Base-by-base conservation (phyloP, 1,140 invertebrate species). In the Chironomus striatipennis region DNA sequence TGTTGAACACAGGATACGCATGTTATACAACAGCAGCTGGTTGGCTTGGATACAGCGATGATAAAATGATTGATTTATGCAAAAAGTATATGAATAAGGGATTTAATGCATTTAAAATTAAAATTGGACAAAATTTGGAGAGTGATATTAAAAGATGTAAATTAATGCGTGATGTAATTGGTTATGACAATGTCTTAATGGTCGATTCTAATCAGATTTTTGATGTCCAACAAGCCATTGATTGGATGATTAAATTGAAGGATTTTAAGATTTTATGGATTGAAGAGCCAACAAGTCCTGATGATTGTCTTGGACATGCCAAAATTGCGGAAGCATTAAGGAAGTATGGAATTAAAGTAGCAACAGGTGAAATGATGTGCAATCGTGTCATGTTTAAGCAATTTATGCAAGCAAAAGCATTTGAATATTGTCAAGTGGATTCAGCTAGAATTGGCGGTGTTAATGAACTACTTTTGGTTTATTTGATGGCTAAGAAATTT, bases 361-460 rank as follows among this genome's bases (percentile, higher is more conserved):
- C 95, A 0, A 94, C 92, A 4, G 95, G 95, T 10, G 95, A 97
- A 84, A 92, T 94, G 88, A 96, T 93, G 80, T 91, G 91, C 6
- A 97, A 97, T 83, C 84, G 94, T 75, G 89, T 97, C 0, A 91
- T 97, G 83, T 97, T 97, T 84, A 97, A 97, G 80, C 95, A 97
- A 85, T 90, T 97, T 76, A 80, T 97, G 10, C 90, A 93, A 82
- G 85, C 88, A 0, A 86, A 87, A 17, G 93, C 90, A 1, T 86
- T 97, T 78, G 87, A 95, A 79, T 96, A 87, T 82, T 97, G 94
- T 82, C 95, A 97, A 83, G 93, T 97, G 73, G 95, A 97, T 84
- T 88, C 92, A 0, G 93, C 92, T 57, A 86, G 95, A 75, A 86
- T 97, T 34, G 95, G 93, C 0, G 93, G 95, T 1, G 85, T 97